Base-by-base conservation (phyloP, 2,797 vertebrate species). In the Sebastes kiyomatsui region DNA sequence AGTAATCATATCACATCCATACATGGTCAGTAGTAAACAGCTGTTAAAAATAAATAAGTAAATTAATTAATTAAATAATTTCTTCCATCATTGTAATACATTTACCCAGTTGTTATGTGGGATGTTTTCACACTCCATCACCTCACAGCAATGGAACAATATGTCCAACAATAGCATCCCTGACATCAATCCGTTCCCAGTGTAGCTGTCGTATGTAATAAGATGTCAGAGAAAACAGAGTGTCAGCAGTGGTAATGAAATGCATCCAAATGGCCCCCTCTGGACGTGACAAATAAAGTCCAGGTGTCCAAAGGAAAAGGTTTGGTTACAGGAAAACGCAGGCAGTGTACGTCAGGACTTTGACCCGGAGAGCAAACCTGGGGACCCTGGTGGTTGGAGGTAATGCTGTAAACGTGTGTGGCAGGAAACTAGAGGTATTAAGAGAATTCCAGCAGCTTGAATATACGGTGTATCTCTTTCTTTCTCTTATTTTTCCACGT, bases 241-340 rank as follows among this genome's bases (percentile, higher is more conserved):
- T 72, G 75, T 86, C 80, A 77, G 61, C 77, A 72, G 27, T 55
- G 30, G 28, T 80, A 61, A 85, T 74, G 7, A 88, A 72, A 81
- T 68, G 25, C 22, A 72, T 91, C 67, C 64, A 87, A 87, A 92
- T 81, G 66, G 67, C 66, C 72, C 85, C 78, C 84, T 66, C n/a
- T 81, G 90, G 87, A 82, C 75, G 49, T 79, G 67, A 81, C 72
- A 77, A 77, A 89, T 80, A 22, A 68, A 79, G 79, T 75, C 80
- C 89, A 84, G 85, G 81, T 88, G 86, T 91, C 87, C 80, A 84
- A 72, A 89, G 90, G 88, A 93, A 90, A 77, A 82, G 67, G 69
- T 86, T 64, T 13, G 66, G 71, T 23, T 60, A 23, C 72, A 49
- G 87, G 82, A 91, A 88, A 92, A 85, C 68, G 38, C 55, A 68